A percentile compares a stretch with the other conserved stretches of the same genome.
Evolutionary conservation across 2,113 vertebrate species (phyloP).

Genomic region (Xenopus borealis): DNA sequence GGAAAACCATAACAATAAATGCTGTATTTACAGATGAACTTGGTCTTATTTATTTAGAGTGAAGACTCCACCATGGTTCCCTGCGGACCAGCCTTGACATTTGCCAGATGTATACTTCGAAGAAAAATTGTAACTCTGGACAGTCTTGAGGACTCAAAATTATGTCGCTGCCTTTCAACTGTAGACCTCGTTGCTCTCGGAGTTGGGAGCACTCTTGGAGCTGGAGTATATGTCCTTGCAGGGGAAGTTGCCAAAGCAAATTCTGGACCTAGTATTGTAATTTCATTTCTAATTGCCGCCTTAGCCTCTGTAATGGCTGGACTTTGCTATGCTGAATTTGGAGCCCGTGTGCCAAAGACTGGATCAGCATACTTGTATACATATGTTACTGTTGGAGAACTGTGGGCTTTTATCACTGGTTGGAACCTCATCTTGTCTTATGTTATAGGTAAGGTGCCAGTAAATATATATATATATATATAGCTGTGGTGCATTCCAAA

Average conservation of each 20-base stretch:
- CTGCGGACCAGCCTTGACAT: constrained; percentile 73
- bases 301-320: constrained; percentile 95
- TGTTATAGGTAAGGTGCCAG: constrained; percentile 79
- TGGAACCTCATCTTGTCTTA: constrained; percentile 98
- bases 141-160: constrained; percentile 83
- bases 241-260: constrained; percentile 91
- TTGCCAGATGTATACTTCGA: constrained; percentile 81
- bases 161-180: constrained; percentile 91
- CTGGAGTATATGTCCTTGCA: constrained; percentile 92
- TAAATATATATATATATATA: too few species aligned
- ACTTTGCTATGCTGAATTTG: constrained; percentile 95
- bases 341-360: constrained; percentile 93
- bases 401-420: constrained; percentile 97
- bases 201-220: constrained; percentile 93
- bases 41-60: not conserved
- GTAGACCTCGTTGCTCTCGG: constrained; percentile 92
- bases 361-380: constrained; percentile 96
- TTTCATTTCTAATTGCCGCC: constrained; percentile 94
- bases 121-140: constrained; percentile 82
- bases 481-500: too few species aligned
- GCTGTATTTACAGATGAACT: too few species aligned
- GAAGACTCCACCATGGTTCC: constrained; percentile 73
- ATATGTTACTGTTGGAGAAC: constrained; percentile 92
- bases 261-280: constrained; percentile 90
- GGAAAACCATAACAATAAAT: too few species aligned